Base-by-base conservation (phyloP, 1,140 invertebrate species). In the Atopsyche davidsoni region DNA sequence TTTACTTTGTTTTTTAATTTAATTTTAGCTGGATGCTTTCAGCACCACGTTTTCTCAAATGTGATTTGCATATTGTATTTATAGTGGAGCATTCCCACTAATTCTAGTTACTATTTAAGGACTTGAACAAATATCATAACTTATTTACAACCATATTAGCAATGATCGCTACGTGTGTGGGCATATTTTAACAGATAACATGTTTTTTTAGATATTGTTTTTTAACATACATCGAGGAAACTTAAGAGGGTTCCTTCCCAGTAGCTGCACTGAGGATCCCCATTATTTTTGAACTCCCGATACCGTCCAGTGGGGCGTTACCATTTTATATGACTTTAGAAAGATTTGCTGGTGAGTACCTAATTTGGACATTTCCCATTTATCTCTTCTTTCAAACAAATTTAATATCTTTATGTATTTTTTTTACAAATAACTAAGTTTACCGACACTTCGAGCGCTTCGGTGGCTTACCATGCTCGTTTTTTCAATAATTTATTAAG, bases 311-410 rank as follows among this genome's bases (percentile, higher is more conserved):
- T 73, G 78, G 83, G 83, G 83, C 83, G 83, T 79, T 82, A 85
- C 78, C 79, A 78, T 82, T 82, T 85, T 85, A 85, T 85, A 85
- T 85, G 83, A 83, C 82, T 85, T 84, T 83, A 83, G 79, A 77
- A 81, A 81, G 76, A 78, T 79, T 75, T 76, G 80, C 75, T 82
- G 81, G 82, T 84, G 64, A 80, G 75, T 67, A 41, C 18, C 38
- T 13, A 32, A 11, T 31, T 14, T 45, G 14, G 4, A 6, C 25
- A 28, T 9, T 28, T 28, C 25, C 13, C 7, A 28, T 13, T 13
- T 9, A 9, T 28, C 13, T 9, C 7, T 28, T 28, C 7, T 28
- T 28, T 7, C 25, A 7, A 28, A 9, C 13, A n/a, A 28, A 28
- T 28, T 9, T 13, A 28, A n/a, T 28, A 9, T 28, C 7, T 28